Conservation (phyloP, 2,113 vertebrate species). For the Rhinoptilus africanus region DNA sequence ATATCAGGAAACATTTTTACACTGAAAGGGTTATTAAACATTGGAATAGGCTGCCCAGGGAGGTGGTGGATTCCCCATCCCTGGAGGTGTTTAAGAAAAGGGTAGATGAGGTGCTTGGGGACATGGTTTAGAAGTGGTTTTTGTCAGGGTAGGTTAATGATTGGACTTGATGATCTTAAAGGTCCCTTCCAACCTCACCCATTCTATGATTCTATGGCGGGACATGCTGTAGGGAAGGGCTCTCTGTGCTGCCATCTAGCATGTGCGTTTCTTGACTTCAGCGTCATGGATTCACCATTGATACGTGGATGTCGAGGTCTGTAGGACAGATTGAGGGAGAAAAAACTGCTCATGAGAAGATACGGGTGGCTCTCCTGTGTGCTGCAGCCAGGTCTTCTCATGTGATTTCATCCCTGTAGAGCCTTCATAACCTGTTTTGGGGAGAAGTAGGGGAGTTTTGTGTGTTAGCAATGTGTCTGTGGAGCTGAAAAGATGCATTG, state of each 20-base stretch:
- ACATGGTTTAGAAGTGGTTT: too few species aligned
- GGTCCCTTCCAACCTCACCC: too few species aligned
- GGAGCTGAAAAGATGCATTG: background rate
- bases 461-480: fast-evolving
- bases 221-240: background rate
- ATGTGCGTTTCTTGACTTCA: background rate
- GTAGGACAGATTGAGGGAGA: fast-evolving
- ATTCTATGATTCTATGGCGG: too few species aligned
- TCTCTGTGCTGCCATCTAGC: background rate
- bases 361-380: fast-evolving
- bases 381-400: background rate
- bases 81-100: too few species aligned
- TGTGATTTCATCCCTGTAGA: fast-evolving
- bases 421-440: background rate
- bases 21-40: too few species aligned
- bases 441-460: background rate
- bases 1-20: too few species aligned
- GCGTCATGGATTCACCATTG: fast-evolving
- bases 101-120: too few species aligned
- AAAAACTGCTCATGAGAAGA: background rate
- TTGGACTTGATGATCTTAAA: too few species aligned
- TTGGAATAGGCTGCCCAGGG: too few species aligned
- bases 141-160: too few species aligned
- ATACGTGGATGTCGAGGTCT: fast-evolving
- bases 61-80: too few species aligned